A percentile compares a stretch with the other conserved stretches of the same genome.
Evolutionary conservation across 2,113 vertebrate species (phyloP).

Genomic region (Anolis sagrei): DNA sequence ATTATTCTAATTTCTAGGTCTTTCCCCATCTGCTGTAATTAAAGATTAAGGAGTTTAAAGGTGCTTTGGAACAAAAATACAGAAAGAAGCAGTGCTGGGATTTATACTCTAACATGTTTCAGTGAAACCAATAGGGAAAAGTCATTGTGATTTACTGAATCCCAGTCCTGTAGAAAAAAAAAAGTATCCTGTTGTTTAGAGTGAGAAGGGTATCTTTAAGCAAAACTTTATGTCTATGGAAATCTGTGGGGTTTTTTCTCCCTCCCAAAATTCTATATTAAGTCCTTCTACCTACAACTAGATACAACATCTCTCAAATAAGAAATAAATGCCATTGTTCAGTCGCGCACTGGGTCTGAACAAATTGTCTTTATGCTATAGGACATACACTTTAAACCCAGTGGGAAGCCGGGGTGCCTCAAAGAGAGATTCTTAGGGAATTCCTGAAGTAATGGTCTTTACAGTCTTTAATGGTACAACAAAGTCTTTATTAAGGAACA

Average conservation of each 20-base stretch:
- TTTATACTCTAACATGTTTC: not conserved
- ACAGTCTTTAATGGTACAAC: no score
- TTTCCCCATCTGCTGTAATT: constrained; percentile 26
- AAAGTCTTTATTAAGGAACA: no score
- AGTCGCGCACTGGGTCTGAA: no score
- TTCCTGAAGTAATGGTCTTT: no score
- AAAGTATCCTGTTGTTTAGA: no score
- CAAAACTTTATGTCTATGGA: not conserved
- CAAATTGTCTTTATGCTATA: no score
- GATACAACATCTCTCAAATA: not conserved
- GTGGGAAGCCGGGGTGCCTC: no score
- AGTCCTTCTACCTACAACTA: not conserved
- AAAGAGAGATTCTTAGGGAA: no score
- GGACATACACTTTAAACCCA: no score
- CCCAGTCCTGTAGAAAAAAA: not conserved
- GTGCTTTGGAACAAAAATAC: not conserved
- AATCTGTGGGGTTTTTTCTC: no score
- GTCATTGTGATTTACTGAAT: not conserved
- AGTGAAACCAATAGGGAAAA: not conserved
- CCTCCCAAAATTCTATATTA: constrained; percentile 15
- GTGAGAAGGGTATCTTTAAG: no score
- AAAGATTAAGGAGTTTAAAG: constrained; percentile 32
- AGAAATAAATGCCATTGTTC: constrained; percentile 15
- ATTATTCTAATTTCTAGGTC: constrained; percentile 37
- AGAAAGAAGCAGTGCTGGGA: not conserved